Evolutionary conservation across 2,888 invertebrate genomes (phyloP), one percentile per base, ranked within the genome.

Genomic region (Pseudococcus longispinus): DNA sequence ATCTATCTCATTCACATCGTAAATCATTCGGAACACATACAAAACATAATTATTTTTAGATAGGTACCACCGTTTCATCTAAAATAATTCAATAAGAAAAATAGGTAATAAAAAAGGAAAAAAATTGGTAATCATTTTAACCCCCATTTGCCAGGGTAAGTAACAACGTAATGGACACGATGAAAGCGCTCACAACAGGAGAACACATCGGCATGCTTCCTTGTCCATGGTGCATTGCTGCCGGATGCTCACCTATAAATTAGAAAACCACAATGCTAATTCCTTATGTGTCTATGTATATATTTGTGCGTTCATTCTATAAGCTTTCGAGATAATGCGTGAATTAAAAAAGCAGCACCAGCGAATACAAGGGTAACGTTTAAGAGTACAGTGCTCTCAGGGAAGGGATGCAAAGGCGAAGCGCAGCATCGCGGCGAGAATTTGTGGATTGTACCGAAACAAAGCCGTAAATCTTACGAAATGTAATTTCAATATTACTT

Each of bases 141-240:
- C 86, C 80, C 80, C 51, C 86, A 51, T 86, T 86, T 26, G 55
- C 46, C 26, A 86, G 55, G 37, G 86, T 84, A 32, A 88, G 87
- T 42, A 88, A 87, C 74, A 89, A 88, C 82, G 88, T 88, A 83
- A 88, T 83, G 29, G 88, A 88, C 60, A 89, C 88, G 46, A 89
- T 88, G 84, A 89, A 88, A 55, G 89, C 89, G 74, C 88, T 89
- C 44, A 89, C 87, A 55, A 89, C 88, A 13, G 89, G 89, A 1
- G 89, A 89, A 65, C 89, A 88, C 46, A 88, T 88, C 3, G 89
- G 88, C 44, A 87, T 89, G 37, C 88, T 89, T 26, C 88, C 89
- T 29, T 88, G 88, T 20, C 89, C 89, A 83, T 89, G 89, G 84
- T 89, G 89, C 89, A 89, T 89, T 11, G 89, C 89, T n/a, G 89